Evolutionary conservation across 2,797 vertebrate genomes (phyloP).

Genomic region (Mustela erminea): DNA sequence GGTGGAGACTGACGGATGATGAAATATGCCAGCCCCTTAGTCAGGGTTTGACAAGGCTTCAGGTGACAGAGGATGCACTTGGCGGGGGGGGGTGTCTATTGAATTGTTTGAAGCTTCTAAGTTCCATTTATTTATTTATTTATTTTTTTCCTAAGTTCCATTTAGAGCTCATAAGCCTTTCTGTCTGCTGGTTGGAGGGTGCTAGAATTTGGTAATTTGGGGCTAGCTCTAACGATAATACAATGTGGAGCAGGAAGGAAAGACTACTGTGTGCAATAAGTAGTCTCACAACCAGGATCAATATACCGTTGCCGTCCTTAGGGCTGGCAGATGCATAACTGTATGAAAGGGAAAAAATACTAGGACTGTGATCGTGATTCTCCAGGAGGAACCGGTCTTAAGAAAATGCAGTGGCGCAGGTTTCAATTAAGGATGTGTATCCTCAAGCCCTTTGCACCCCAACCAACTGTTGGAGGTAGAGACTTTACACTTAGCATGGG

Average conservation of each 20-base stretch:
- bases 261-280: not conserved
- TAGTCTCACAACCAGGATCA: not conserved
- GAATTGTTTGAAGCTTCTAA: not conserved
- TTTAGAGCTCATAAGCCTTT: not conserved
- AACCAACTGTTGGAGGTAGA: not conserved
- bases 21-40: conserved; percentile 27
- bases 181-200: not conserved
- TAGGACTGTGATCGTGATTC: not conserved
- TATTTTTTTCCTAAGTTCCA: not conserved
- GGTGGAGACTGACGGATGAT: not conserved
- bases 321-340: not conserved
- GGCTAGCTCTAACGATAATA: not conserved
- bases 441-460: not conserved
- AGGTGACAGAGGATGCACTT: not conserved
- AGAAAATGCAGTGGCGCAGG: not conserved
- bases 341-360: not conserved
- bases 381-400: not conserved
- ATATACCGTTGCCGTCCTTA: not conserved
- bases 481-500: not conserved
- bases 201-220: not conserved
- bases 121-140: not conserved
- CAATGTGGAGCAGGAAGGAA: not conserved
- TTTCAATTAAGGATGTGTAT: not conserved
- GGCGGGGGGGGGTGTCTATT: not conserved
- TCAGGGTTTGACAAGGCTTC: not conserved